Evolutionary conservation across 2,797 vertebrate species (phyloP).

Genomic region (Pogonophryne albipinna): DNA sequence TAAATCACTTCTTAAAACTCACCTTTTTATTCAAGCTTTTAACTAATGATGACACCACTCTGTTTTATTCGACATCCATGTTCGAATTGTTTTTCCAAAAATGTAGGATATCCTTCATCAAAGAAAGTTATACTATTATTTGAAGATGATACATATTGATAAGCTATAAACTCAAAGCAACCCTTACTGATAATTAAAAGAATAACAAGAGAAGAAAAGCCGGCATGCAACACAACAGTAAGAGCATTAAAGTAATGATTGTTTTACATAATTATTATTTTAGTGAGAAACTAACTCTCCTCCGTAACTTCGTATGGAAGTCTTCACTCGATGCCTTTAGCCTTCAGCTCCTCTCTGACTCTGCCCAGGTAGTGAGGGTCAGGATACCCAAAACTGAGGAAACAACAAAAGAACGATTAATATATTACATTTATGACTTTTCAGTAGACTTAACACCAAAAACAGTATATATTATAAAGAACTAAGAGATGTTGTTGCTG

Average conservation of each 20-base stretch:
- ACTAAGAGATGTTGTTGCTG: fast-evolving
- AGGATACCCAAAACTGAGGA: conserved; percentile 82
- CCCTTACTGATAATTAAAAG: neutral
- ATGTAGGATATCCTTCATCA: neutral
- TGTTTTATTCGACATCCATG: too few species aligned
- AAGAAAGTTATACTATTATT: neutral
- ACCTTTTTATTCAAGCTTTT: too few species aligned
- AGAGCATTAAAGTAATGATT: neutral
- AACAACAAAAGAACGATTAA: neutral
- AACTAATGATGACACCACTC: too few species aligned
- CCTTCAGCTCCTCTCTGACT: conserved; percentile 84
- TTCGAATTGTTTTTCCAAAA: neutral
- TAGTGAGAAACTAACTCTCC: neutral
- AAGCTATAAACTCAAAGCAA: conserved; percentile 10
- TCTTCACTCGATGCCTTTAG: conserved; percentile 81
- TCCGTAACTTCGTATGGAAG: neutral
- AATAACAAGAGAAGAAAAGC: neutral
- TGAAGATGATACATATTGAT: neutral
- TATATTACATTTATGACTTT: fast-evolving
- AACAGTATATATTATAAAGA: neutral
- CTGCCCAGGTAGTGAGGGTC: conserved; percentile 78
- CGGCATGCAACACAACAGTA: too few species aligned
- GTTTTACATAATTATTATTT: neutral
- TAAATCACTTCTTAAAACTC: too few species aligned
- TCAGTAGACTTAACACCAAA: neutral